A percentile compares a stretch with the other conserved stretches of the same genome.
Evolutionary conservation across 2,113 vertebrate species (phyloP).

Genomic region (Ursus arctos): DNA sequence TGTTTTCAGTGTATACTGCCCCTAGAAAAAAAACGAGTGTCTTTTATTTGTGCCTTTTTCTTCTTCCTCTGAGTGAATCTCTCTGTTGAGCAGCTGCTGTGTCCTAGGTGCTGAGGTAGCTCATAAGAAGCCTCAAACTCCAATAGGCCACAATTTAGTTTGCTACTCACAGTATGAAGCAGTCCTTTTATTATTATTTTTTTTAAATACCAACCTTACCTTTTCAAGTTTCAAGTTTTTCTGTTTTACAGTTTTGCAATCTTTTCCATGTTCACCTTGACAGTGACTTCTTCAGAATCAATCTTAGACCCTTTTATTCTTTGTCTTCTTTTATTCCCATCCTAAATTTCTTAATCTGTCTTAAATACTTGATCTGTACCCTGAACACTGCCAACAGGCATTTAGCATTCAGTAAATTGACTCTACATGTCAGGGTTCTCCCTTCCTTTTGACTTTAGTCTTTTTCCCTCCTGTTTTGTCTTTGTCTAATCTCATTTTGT

Average conservation of each 20-base stretch:
- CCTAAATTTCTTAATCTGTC: slow-evolving; percentile 4
- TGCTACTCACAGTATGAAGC: background rate
- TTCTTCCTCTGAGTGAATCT: background rate
- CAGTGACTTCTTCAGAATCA: background rate
- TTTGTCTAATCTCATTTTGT: slow-evolving; percentile 31
- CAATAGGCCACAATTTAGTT: background rate
- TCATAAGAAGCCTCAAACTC: background rate
- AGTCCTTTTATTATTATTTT: background rate
- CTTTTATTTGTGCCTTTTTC: background rate
- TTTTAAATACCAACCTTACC: background rate
- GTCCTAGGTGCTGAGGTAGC: background rate
- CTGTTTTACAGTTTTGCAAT: background rate
- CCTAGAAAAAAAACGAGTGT: background rate
- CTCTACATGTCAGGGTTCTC: background rate
- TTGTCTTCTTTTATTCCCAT: background rate
- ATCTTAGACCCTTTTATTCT: background rate
- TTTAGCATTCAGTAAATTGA: background rate
- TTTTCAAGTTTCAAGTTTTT: slow-evolving; percentile 21
- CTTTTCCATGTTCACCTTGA: background rate
- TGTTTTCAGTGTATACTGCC: background rate
- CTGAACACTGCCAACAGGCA: background rate
- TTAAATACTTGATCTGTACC: background rate
- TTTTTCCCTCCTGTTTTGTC: background rate
- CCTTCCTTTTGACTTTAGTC: background rate
- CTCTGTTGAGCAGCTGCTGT: background rate